Evolutionary conservation across 2,113 vertebrate genomes (phyloP), one percentile per base, ranked within the genome.

Genomic region (Ctenomys sociabilis): DNA sequence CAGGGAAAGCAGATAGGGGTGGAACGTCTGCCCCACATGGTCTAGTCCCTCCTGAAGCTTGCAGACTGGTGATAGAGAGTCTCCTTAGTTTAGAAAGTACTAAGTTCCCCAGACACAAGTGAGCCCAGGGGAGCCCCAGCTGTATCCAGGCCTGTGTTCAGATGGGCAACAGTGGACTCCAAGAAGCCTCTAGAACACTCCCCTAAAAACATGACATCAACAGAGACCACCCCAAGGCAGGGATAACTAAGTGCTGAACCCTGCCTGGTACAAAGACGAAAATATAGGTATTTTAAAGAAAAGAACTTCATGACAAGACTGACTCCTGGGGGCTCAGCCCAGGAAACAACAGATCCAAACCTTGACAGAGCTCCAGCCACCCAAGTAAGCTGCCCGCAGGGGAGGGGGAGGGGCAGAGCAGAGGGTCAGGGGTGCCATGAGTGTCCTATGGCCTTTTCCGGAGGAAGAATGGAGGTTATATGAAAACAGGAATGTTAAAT

Each of bases 321-420:
- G 40, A 89, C 7, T 61, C 72, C 45, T 88, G 45, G 4, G 5
- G 12, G 49, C 57, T 80, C 40, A 54, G 73, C 85, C 32, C 28
- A n/a, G 26, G 40, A 10, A 24, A 45, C 35, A 13, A 21, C 0
- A 73, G 54, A 7, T 11, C 45, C 61, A 40, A 32, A 85, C 28
- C 66, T 75, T 40, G 30, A 10, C 35, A 54, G 45, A 16, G 35
- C 49, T 52, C 88, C 0, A 2, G 72, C 45, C 21, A 57, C 9
- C 32, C 81, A 7, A 45, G 12, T 52, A 57, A 43, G 77, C 49
- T 54, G 7, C 16, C 40, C 24, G 54, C 63, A 22, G 12, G 30
- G 9, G 0, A 1, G 19, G 37, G 14, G 7, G 7, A 0, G 1
- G 21, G 40, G 11, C 11, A 57, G 37, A 66, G 66, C n/a, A 28